Base-by-base conservation (phyloP, 2,797 vertebrate species). In the Melanotaenia trifasciata region DNA sequence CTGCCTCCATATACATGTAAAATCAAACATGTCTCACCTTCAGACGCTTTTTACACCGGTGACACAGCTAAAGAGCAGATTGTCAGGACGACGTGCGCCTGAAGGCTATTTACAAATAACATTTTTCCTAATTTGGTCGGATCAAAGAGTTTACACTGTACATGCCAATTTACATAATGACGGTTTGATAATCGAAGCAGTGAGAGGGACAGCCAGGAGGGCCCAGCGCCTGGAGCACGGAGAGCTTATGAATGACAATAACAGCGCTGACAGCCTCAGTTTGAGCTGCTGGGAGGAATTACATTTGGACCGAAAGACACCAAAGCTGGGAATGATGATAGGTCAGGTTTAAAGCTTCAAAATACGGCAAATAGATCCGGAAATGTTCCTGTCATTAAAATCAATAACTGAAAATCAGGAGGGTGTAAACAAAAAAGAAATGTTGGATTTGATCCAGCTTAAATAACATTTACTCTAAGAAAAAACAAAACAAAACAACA, bases 91-190 rank as follows among this genome's bases (percentile, higher is more conserved):
- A 85, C 90, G 3, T 82, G 91, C 74, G 89, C 88, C 86, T 22
- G 13, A 69, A 74, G 84, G 73, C 73, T 47, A 71, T 79, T 76
- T 86, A 77, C 64, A 90, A 89, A 80, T 81, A 88, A 89, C 83
- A 84, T 92, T 90, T 92, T 93, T 90, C 86, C 92, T 92, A 57
- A 87, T 87, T 90, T 89, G 89, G 87, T 70, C 67, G 65, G 90
- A 91, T 94, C 89, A 93, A 78, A 92, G 88, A 90, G 75, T 88
- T 53, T 84, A 84, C 84, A 92, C 90, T 77, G 92, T 93, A 94
- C 89, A 84, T 72, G 80, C 72, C 84, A 82, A 85, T 95, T 95
- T 95, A 83, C 93, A 93, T 95, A 95, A 95, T 90, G 92, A 92
- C 85, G 87, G 90, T 95, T 94, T 94, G 93, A 95, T 94, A 92